Evolutionary conservation across 2,113 vertebrate species (phyloP), one percentile per base, ranked within the genome.

Genomic region (Zosterops hypoxanthus): DNA sequence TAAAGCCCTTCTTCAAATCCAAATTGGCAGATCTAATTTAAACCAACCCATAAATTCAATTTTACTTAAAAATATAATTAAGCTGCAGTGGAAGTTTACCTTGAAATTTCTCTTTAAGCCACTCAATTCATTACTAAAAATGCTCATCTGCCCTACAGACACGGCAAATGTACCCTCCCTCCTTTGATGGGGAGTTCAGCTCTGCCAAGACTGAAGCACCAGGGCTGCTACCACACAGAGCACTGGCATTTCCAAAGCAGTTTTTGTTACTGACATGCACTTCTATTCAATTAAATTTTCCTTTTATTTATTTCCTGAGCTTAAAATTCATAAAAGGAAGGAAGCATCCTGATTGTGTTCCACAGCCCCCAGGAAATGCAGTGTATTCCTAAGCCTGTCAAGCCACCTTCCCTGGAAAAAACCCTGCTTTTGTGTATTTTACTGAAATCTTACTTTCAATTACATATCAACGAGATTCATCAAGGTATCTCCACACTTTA

Each of bases 51-150:
- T 52, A 85, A 95, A 92, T 52, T 24, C 66, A 42, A 42, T 76
- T 96, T 68, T 33, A 72, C 23, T 70, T 61, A 36, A 95, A 84
- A 82, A 86, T 36, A 50, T 29, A 81, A 77, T 90, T 86, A 63
- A 71, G 36, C 19, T 76, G 46, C 52, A 72, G 22, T 39, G 19
- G 34, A 85, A 55, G 65, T 57, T 85, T 76, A 79, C 85, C 63
- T 80, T 80, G 59, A 88, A 72, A 73, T 68, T 50, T 63, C 63
- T 61, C 69, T 73, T 80, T 44, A 56, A 80, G 59, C 19, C 66
- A 87, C 2, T 6, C n/a, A 72, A 65, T 85, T 87, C 5, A 69
- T 82, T 57, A 69, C 36, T 56, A 52, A 72, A 81, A 90, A 59
- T 1, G 4, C 34, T 66, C 39, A 55, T 39, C 36, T 72, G 44